phyloP scores from a whole-genome alignment of 2,113 vertebrate species.

The Ovis aries region ARS-UI_Ramb_v3.0 NC_056059.1:114573501-114574000 shows the following conservation, averaged over 20 bases:
- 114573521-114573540: fast-evolving
- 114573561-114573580: fast-evolving
- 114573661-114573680: fast-evolving
- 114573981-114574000: not conserved
- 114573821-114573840: fast-evolving
- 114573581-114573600: not conserved
- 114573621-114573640: not conserved
- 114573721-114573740: fast-evolving
- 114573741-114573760: fast-evolving
- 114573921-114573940: not conserved
- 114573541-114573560: fast-evolving
- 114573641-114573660: fast-evolving
- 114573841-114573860: fast-evolving
- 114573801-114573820: fast-evolving
- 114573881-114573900: not conserved
- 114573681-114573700: fast-evolving
- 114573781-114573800: fast-evolving
- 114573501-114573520: fast-evolving
- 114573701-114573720: fast-evolving
- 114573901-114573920: fast-evolving
- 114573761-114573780: fast-evolving
- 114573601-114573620: fast-evolving
- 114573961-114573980: not conserved
- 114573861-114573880: fast-evolving
- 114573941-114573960: not conserved